Evolutionary conservation across 1,140 invertebrate genomes (phyloP).

Genomic region (Bombus ignitus): DNA sequence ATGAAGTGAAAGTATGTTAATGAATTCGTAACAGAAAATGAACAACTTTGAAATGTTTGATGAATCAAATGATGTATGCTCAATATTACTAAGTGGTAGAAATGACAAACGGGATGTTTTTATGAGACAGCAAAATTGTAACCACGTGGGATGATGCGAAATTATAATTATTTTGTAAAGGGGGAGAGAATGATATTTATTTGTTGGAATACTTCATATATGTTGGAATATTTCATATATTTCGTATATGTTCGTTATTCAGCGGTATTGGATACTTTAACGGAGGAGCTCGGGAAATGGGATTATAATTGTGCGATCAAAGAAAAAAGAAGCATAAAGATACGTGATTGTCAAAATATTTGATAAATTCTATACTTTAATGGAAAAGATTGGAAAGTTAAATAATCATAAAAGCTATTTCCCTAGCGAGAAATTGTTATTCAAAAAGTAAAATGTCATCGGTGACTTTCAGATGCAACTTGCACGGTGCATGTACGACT

Average conservation of each 20-base stretch:
- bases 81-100: neutral
- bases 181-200: neutral
- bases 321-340: neutral
- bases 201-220: neutral
- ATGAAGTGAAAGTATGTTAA: neutral
- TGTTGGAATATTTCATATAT: neutral
- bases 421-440: too few species aligned
- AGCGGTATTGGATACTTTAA: neutral
- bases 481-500: slow-evolving; percentile 76
- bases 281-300: neutral
- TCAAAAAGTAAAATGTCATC: neutral
- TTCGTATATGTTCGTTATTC: too few species aligned
- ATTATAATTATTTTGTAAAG: neutral
- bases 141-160: neutral
- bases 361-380: neutral
- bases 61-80: neutral
- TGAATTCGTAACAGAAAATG: neutral
- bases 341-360: neutral
- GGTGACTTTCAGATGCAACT: slow-evolving; percentile 75
- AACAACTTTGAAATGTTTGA: neutral
- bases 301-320: neutral
- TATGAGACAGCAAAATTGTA: neutral
- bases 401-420: too few species aligned
- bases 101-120: neutral
- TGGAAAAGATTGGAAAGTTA: neutral